These are phyloP conservation scores for Austrofundulus limnaeus DNA, from an alignment of 2,113 vertebrate species.

Conservation along the genomic window DNA sequence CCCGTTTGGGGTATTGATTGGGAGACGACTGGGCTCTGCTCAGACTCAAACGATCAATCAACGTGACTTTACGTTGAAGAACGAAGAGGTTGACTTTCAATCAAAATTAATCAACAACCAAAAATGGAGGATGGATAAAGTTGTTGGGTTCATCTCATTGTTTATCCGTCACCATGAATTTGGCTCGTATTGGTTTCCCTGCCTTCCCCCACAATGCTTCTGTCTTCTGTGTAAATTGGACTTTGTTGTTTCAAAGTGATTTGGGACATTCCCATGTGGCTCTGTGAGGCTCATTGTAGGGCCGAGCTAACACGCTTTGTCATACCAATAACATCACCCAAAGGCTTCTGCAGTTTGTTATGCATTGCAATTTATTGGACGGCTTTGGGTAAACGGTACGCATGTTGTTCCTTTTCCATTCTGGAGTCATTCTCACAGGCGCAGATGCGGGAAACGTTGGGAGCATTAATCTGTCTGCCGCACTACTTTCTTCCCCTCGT, in stretches of 20 bases:
- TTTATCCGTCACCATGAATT: constrained; percentile 12
- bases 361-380: constrained; percentile 39
- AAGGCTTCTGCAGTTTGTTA: constrained; percentile 50
- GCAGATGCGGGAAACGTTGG: constrained; percentile 56
- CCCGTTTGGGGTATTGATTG: constrained; percentile 49
- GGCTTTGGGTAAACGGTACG: constrained; percentile 45
- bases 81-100: constrained; percentile 27
- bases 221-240: constrained; percentile 24
- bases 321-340: constrained; percentile 59
- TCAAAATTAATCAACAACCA: constrained; percentile 6
- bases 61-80: constrained; percentile 34
- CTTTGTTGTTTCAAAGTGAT: constrained; percentile 39
- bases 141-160: constrained; percentile 11
- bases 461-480: constrained; percentile 35
- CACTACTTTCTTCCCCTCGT: constrained; percentile 19
- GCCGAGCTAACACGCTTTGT: constrained; percentile 56
- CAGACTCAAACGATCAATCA: constrained; percentile 4
- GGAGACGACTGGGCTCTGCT: constrained; percentile 34
- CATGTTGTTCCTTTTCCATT: constrained; percentile 44
- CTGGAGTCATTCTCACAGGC: constrained; percentile 47
- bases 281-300: constrained; percentile 48
- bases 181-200: constrained; percentile 1
- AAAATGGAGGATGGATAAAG: constrained; percentile 1
- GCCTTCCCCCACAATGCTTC: constrained; percentile 14
- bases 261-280: constrained; percentile 22